These are phyloP conservation scores for Phlogophora meticulosa DNA, from an alignment of 2,888 invertebrate species.

Conservation along the genomic window DNA sequence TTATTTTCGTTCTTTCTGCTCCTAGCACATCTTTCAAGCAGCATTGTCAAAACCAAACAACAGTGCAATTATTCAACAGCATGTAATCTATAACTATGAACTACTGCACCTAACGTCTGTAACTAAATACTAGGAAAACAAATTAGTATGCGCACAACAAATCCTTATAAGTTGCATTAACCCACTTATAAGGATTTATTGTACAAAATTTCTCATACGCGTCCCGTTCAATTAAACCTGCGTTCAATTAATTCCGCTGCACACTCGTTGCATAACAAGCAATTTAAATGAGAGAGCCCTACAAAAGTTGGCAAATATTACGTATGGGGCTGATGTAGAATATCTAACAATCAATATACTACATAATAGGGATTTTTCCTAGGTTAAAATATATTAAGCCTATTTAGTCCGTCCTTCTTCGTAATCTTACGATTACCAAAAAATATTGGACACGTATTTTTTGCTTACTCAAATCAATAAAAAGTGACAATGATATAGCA, in stretches of 20 bases:
- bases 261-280: constrained; percentile 31
- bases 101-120: constrained; percentile 7
- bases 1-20: too few relatives aligned
- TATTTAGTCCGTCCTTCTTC: too few relatives aligned
- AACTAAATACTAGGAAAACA: constrained; percentile 22
- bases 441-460: too few relatives aligned
- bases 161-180: neutral
- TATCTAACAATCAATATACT: neutral
- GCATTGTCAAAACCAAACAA: too few relatives aligned
- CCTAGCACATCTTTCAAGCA: too few relatives aligned
- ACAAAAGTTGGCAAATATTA: neutral
- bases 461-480: too few relatives aligned
- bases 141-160: constrained; percentile 33
- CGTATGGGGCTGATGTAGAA: neutral
- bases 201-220: constrained; percentile 15
- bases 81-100: too few relatives aligned
- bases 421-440: too few relatives aligned
- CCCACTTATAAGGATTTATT: constrained; percentile 54
- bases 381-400: too few relatives aligned
- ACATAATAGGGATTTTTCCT: too few relatives aligned
- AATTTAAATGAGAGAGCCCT: neutral
- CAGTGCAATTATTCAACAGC: too few relatives aligned
- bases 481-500: too few relatives aligned
- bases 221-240: constrained; percentile 46
- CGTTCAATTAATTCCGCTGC: constrained; percentile 36